Conservation (phyloP, 1,140 invertebrate species). For the Trachymyrmex cornetzi region DNA sequence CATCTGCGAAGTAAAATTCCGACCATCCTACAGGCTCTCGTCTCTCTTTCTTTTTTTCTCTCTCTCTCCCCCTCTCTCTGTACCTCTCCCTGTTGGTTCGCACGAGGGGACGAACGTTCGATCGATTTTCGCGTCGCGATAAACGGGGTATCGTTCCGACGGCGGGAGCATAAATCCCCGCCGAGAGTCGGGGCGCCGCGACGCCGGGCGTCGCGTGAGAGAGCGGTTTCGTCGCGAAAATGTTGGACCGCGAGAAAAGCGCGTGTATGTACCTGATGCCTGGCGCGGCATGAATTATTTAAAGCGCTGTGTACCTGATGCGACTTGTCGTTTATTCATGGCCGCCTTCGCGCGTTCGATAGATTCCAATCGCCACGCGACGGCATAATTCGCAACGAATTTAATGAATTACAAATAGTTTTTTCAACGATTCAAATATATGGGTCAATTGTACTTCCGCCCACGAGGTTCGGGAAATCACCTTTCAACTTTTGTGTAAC, state of each 20-base stretch:
- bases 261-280: slow-evolving; percentile 23
- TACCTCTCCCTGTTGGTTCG: background rate
- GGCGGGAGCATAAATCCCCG: slow-evolving; percentile 50
- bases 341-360: background rate
- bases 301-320: slow-evolving; percentile 33
- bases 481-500: background rate
- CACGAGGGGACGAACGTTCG: slow-evolving; percentile 25
- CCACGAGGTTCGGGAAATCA: too few species aligned
- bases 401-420: slow-evolving; percentile 21
- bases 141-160: slow-evolving; percentile 48
- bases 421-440: background rate
- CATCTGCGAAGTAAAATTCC: slow-evolving; percentile 49
- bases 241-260: slow-evolving; percentile 41
- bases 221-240: slow-evolving; percentile 8
- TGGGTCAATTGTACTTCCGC: background rate
- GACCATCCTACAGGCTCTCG: slow-evolving; percentile 5
- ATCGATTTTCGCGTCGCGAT: slow-evolving; percentile 64
- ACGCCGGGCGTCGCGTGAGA: slow-evolving; percentile 53
- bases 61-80: too few species aligned
- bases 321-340: slow-evolving; percentile 24
- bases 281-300: slow-evolving; percentile 59
- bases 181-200: slow-evolving; percentile 41
- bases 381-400: background rate
- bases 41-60: background rate
- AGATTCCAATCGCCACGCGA: slow-evolving; percentile 18